Base-by-base conservation (phyloP, 2,113 vertebrate genomes). In the Sapayoa aenigma region DNA sequence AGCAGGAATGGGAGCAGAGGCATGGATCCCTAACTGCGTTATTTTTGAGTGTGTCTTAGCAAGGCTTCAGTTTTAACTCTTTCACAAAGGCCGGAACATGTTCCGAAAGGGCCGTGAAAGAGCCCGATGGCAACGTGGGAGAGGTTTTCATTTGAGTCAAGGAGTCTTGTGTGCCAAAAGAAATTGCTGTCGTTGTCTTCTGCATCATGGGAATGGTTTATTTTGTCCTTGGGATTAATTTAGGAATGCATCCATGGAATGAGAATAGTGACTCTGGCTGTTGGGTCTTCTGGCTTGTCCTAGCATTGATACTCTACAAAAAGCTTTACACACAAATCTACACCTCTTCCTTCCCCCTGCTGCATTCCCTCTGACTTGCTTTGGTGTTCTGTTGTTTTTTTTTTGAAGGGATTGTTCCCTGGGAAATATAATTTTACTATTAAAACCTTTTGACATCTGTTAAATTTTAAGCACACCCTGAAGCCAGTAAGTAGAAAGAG, bases 241-340 rank as follows among this genome's bases (percentile, higher is more conserved):
- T 73, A n/a, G 44, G 35, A 47, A 31, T 49, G 9, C 39, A 24
- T 82, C 2, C 3, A 9, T 75, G 66, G 25, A 67, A 41, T 59
- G 20, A 60, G 21, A 25, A 9, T 12, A 66, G 33, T 66, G 58
- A 46, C 30, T 2, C 12, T 58, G 74, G 12, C 22, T 30, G 0
- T 30, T 58, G 53, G 15, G 21, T 79, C n/a, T 78, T 72, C 7
- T 46, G 58, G n/a, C 55, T 53, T 0, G 0, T 37, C 58, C 30
- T 65, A 17, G 52, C 21, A 31, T 13, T 78, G 47, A 28, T 13
- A 41, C 5, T 11, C 14, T 60, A 11, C 7, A 14, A 33, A 83
- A 55, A 72, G 14, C 24, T 75, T 65, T 42, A 23, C 6, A 7
- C 21, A 25, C 0, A 0, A 16, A 58, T 33, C 27, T 69, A 10